Evolutionary conservation across 2,888 invertebrate species (phyloP), one percentile per base, ranked within the genome.

Genomic region (Artemia sp.): DNA sequence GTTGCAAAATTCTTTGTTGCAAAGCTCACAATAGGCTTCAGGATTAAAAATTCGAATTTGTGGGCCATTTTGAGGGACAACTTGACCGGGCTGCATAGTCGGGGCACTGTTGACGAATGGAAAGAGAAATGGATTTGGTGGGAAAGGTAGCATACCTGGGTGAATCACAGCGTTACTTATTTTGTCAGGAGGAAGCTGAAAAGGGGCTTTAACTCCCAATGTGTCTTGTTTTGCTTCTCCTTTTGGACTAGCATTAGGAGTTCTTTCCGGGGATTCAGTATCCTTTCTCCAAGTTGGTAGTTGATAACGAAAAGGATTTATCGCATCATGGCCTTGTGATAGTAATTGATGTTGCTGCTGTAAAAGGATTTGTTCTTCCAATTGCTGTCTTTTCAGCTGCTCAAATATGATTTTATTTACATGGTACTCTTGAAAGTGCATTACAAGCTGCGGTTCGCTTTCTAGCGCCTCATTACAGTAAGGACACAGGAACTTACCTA

Each of bases 1-100:
- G 82, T 96, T 95, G 81, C 96, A 96, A 80, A 97, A 97, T 81
- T 96, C 96, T 78, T 95, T 93, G 81, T 95, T 93, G 83, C 97
- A 97, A 72, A 95, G 84, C 77, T 94, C 92, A 79, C 97, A 97
- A 80, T 92, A 96, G 19, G 95, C 94, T 79, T 96, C 96, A 2
- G 90, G 92, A 80, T 96, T 95, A 79, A 95, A 95, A 76, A 95
- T 94, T 75, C 91, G 74, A 68, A 76, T 73, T 0, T 75, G 74
- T 8, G 75, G 74, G 51, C 69, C 70, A 51, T 19, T 19, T 11
- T 11, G 52, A 52, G 52, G 68, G 12, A 53, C 51, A 14, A 24
- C n/a, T 52, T 19, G 52, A 38, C 10, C 38, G 24, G 68, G 24
- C 53, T 14, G 52, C 51, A 52, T 38, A 53, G 51, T 10, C 7